phyloP scores from a whole-genome alignment of 2,888 invertebrate genomes.

The Clitarchus hookeri region DNA sequence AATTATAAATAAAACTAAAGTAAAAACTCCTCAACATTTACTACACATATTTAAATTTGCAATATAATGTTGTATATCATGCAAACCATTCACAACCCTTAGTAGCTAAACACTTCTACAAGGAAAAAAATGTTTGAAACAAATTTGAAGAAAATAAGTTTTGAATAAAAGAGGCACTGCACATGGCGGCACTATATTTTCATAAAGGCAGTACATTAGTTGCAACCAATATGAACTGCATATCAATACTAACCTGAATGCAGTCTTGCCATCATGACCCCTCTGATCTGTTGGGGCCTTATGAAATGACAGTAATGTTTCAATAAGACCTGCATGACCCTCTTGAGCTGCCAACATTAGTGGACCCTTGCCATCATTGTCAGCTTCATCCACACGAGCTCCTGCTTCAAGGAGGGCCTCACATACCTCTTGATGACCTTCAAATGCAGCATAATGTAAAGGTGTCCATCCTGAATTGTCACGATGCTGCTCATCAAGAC shows the following conservation, averaged over 20 bases:
- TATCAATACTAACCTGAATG: constrained; percentile 63
- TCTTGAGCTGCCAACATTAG: constrained; percentile 89
- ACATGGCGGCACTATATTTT: too few species aligned
- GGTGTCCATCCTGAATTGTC: constrained; percentile 98
- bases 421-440: constrained; percentile 85
- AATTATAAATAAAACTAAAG: too few species aligned
- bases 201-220: too few species aligned
- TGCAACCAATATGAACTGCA: too few species aligned
- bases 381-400: constrained; percentile 75
- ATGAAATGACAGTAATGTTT: constrained; percentile 72
- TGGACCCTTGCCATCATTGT: constrained; percentile 89
- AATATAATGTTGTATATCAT: too few species aligned
- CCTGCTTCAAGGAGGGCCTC: constrained; percentile 84
- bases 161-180: too few species aligned
- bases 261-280: constrained; percentile 90
- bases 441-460: constrained; percentile 93
- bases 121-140: too few species aligned
- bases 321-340: constrained; percentile 73
- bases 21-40: too few species aligned
- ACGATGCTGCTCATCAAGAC: constrained; percentile 83
- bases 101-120: too few species aligned
- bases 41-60: too few species aligned
- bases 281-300: constrained; percentile 80
- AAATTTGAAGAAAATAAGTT: too few species aligned
- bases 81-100: too few species aligned